phyloP scores from a whole-genome alignment of 2,888 invertebrate species.

The Ornithoptera alexandrae region DNA sequence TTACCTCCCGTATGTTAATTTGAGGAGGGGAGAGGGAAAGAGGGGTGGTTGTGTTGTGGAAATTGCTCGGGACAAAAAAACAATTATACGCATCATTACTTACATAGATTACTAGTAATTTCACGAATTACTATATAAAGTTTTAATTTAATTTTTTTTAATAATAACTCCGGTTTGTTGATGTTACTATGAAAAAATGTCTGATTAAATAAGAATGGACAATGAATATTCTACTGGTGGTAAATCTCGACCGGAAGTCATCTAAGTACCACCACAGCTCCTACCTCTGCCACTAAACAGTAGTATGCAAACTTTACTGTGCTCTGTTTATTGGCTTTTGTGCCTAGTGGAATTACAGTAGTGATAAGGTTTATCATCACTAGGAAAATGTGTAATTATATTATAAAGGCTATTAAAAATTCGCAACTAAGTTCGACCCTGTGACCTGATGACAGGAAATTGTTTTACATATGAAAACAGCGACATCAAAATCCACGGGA shows the following conservation, averaged over 20 bases:
- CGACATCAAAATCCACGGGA: conserved; percentile 13
- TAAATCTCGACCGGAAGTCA: no score
- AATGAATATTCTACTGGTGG: no score
- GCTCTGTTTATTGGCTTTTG: no score
- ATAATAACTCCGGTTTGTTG: not conserved
- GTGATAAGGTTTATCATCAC: no score
- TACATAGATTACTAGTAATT: conserved; percentile 11
- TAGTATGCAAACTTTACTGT: no score
- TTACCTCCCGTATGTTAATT: conserved; percentile 25
- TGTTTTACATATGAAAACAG: conserved; percentile 25
- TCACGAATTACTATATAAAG: conserved; percentile 1
- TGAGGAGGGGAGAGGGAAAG: not conserved
- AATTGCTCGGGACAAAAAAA: conserved; percentile 27
- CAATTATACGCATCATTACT: conserved; percentile 27
- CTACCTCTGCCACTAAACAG: no score
- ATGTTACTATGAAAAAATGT: not conserved
- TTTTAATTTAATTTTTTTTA: not conserved
- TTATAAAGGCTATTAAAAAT: no score
- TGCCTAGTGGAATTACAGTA: no score
- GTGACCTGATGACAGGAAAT: conserved; percentile 15
- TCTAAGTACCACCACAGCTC: no score
- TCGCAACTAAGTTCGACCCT: not conserved
- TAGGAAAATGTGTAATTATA: no score
- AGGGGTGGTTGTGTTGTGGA: conserved; percentile 22
- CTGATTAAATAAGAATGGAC: no score